A percentile compares a stretch with the other conserved stretches of the same genome.
Conservation (phyloP, 2,888 invertebrate genomes). For the Phyllotreta striolata region DNA sequence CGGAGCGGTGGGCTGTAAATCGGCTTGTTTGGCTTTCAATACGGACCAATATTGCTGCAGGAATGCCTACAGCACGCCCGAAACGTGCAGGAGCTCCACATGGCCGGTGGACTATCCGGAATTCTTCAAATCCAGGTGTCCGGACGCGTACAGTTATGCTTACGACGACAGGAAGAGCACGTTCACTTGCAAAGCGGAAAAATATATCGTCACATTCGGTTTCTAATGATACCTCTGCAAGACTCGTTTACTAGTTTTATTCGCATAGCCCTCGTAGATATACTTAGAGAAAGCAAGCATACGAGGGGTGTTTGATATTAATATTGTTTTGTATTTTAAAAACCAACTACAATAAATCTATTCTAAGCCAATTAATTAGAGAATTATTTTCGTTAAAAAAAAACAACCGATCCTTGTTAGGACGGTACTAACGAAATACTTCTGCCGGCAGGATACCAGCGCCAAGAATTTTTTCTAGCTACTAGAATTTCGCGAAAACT, state of each 20-base stretch:
- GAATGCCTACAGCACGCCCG: slow-evolving; percentile 57
- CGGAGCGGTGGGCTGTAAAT: slow-evolving; percentile 60
- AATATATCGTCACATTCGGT: slow-evolving; percentile 54
- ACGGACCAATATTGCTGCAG: slow-evolving; percentile 63
- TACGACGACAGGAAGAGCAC: slow-evolving; percentile 64
- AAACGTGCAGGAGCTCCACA: slow-evolving; percentile 55
- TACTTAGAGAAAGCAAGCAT: too few relatives aligned
- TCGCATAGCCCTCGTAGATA: too few relatives aligned
- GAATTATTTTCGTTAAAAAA: too few relatives aligned
- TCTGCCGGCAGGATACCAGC: background rate
- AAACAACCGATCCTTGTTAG: too few relatives aligned
- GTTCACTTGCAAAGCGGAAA: slow-evolving; percentile 59
- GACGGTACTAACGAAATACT: background rate
- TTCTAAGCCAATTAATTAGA: too few relatives aligned
- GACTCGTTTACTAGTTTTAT: too few relatives aligned
- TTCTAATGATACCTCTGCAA: slow-evolving; percentile 1
- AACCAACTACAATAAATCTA: too few relatives aligned
- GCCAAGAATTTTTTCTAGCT: too few relatives aligned
- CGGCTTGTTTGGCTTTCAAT: slow-evolving; percentile 62
- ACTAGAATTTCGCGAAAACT: too few relatives aligned
- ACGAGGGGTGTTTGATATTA: too few relatives aligned
- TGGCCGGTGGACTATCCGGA: slow-evolving; percentile 58
- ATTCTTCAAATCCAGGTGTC: slow-evolving; percentile 62
- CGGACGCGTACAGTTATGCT: slow-evolving; percentile 65
- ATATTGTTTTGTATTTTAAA: too few relatives aligned